phyloP scores from a whole-genome alignment of 2,113 vertebrate genomes.

The Riparia riparia region DNA sequence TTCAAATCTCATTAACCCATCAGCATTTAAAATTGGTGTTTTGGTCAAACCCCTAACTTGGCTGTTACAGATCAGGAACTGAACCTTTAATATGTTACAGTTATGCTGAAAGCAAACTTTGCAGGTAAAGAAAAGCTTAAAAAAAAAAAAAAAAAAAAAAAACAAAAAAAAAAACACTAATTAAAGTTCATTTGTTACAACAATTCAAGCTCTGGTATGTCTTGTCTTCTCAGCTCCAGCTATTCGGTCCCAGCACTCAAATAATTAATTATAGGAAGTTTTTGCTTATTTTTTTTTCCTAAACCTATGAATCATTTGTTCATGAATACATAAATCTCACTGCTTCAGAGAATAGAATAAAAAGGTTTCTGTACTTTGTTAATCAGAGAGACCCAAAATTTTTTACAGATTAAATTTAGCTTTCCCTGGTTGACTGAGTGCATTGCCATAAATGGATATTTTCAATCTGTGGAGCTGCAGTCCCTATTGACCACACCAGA shows the following conservation, averaged over 20 bases:
- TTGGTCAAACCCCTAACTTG: background rate
- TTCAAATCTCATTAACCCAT: background rate
- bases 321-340: conserved; percentile 37
- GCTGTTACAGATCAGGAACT: background rate
- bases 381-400: conserved; percentile 33
- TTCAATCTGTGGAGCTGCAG: conserved; percentile 9
- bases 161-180: too few relatives aligned
- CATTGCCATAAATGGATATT: conserved; percentile 63
- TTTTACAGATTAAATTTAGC: conserved; percentile 65
- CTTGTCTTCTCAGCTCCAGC: background rate
- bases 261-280: conserved; percentile 55
- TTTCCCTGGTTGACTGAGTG: conserved; percentile 22
- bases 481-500: conserved; percentile 32
- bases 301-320: conserved; percentile 36
- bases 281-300: conserved; percentile 47
- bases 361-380: conserved; percentile 31
- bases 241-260: background rate
- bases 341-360: background rate
- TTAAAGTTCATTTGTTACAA: background rate
- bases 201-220: background rate
- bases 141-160: background rate
- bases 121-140: background rate
- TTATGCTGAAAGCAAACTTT: background rate
- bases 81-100: background rate
- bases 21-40: background rate